Conservation (phyloP, 2,888 invertebrate species). For the Odontocolon sp. region DNA sequence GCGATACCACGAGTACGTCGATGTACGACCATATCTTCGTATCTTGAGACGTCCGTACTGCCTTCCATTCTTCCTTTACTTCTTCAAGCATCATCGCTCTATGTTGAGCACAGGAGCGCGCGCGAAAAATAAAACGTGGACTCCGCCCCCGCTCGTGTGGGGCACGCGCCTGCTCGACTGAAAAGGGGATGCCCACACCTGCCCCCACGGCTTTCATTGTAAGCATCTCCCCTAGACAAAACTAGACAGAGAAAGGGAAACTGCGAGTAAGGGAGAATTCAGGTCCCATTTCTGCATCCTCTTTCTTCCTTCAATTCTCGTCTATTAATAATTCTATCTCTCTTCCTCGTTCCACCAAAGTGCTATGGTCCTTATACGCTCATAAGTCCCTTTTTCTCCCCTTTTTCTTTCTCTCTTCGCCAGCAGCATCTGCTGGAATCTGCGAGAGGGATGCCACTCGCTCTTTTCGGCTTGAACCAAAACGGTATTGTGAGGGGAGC, state of each 20-base stretch:
- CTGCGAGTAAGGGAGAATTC: constrained; percentile 1
- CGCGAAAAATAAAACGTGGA: constrained; percentile 61
- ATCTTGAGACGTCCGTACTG: constrained; percentile 45
- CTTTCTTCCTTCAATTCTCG: constrained; percentile 19
- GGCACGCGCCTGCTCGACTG: constrained; percentile 77
- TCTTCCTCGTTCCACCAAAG: not conserved
- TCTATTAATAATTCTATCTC: not conserved
- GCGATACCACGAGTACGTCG: not conserved
- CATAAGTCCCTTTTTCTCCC: constrained; percentile 20
- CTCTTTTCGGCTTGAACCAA: constrained; percentile 39
- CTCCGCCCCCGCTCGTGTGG: constrained; percentile 80
- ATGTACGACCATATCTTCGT: constrained; percentile 8
- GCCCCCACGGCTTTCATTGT: constrained; percentile 75
- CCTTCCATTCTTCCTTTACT: constrained; percentile 1
- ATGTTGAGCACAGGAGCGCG: constrained; percentile 31
- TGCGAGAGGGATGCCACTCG: constrained; percentile 65
- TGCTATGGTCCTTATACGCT: constrained; percentile 40
- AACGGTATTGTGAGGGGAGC: constrained; percentile 44
- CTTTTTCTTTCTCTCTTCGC: constrained; percentile 31
- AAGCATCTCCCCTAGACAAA: constrained; percentile 74
- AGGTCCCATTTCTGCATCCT: constrained; percentile 3
- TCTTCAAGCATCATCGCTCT: constrained; percentile 20
- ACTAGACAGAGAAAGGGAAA: constrained; percentile 60
- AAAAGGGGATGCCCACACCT: constrained; percentile 76
- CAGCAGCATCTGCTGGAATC: constrained; percentile 79